A percentile compares a stretch with the other conserved stretches of the same genome.
Conservation (phyloP, 2,888 invertebrate species). For the Drosophila macrospina region DNA sequence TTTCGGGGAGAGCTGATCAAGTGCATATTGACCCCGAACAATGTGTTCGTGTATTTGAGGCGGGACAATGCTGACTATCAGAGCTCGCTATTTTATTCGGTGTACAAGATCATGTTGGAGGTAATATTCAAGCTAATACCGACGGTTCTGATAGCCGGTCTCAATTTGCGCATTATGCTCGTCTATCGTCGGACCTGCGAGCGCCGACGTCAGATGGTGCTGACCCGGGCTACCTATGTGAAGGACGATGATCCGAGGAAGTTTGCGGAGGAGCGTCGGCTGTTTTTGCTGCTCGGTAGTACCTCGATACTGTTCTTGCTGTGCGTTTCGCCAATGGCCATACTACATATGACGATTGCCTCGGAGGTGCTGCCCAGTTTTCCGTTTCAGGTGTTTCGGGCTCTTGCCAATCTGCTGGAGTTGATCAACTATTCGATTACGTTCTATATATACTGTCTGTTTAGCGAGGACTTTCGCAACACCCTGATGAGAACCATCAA, state of each 20-base stretch:
- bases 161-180: conserved; percentile 89
- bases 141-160: conserved; percentile 88
- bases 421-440: conserved; percentile 91
- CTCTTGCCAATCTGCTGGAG: conserved; percentile 90
- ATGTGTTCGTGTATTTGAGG: conserved; percentile 87
- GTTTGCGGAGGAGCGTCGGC: conserved; percentile 89
- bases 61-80: conserved; percentile 86
- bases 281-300: conserved; percentile 88
- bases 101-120: conserved; percentile 88
- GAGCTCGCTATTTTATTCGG: conserved; percentile 86
- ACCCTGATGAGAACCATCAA: conserved; percentile 89
- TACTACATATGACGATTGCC: conserved; percentile 89
- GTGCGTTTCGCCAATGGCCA: conserved; percentile 90
- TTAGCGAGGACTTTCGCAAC: conserved; percentile 91
- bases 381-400: conserved; percentile 90
- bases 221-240: conserved; percentile 86
- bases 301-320: conserved; percentile 89
- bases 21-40: conserved; percentile 86
- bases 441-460: conserved; percentile 92
- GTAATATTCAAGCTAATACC: conserved; percentile 89
- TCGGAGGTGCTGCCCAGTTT: conserved; percentile 88
- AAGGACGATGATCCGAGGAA: conserved; percentile 88
- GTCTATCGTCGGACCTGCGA: conserved; percentile 89
- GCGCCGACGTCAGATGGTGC: conserved; percentile 88
- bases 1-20: conserved; percentile 88